These are phyloP conservation scores for Hirundichthys speculiger DNA, from an alignment of 2,113 vertebrate species.

Conservation along the genomic window DNA sequence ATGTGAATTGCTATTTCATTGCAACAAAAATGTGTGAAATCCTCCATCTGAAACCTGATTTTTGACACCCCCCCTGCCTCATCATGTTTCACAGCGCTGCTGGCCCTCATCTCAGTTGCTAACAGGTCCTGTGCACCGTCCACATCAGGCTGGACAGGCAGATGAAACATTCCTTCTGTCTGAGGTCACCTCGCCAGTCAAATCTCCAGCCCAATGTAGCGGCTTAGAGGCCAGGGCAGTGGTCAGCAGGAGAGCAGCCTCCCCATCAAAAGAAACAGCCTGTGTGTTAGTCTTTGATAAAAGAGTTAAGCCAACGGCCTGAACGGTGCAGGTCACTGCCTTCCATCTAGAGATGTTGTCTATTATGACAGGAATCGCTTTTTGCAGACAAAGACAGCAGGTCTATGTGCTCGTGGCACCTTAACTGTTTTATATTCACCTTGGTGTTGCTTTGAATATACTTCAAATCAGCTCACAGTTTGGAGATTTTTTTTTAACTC, in stretches of 20 bases:
- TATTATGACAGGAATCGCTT: neutral
- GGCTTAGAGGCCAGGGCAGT: constrained; percentile 60
- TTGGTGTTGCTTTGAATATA: constrained; percentile 5
- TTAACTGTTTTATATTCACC: neutral
- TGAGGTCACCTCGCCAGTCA: constrained; percentile 73
- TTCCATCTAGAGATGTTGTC: constrained; percentile 9
- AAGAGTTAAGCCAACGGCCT: constrained; percentile 37
- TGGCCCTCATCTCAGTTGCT: constrained; percentile 13
- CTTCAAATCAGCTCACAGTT: neutral
- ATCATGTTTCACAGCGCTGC: constrained; percentile 17
- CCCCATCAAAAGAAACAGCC: constrained; percentile 13
- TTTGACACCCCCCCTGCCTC: constrained; percentile 10
- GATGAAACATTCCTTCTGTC: constrained; percentile 79
- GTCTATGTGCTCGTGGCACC: neutral
- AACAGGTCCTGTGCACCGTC: constrained; percentile 10
- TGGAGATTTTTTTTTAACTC: neutral
- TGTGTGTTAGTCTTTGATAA: constrained; percentile 23
- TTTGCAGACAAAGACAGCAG: neutral
- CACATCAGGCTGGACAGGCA: constrained; percentile 48
- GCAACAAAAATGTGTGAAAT: neutral
- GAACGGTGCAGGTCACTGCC: constrained; percentile 24
- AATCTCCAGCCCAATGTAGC: constrained; percentile 65
- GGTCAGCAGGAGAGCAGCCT: constrained; percentile 55
- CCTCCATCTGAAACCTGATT: neutral
- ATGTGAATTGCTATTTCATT: neutral